phyloP scores from a whole-genome alignment of 2,888 invertebrate genomes.

The Priapulus caudatus region DNA sequence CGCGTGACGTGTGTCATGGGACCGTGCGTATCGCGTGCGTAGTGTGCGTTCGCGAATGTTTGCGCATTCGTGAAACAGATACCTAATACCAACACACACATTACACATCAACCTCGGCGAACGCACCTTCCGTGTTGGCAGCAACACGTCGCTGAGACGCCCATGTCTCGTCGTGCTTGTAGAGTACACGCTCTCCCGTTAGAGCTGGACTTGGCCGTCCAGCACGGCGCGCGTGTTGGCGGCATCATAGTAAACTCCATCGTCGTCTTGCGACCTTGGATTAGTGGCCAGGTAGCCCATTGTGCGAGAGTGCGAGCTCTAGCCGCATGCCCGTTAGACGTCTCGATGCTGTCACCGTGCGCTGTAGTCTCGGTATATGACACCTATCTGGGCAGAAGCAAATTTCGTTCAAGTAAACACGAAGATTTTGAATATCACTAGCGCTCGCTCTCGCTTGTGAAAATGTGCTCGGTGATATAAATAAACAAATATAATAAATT shows the following conservation, averaged over 20 bases:
- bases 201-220: conserved; percentile 44
- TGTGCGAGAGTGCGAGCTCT: conserved; percentile 68
- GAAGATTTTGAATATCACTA: neutral
- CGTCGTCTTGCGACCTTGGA: conserved; percentile 83
- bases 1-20: too few species aligned
- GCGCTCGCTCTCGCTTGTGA: neutral
- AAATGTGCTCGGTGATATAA: conserved; percentile 4
- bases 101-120: too few species aligned
- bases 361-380: conserved; percentile 71
- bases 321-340: conserved; percentile 30
- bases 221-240: conserved; percentile 73
- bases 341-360: conserved; percentile 57
- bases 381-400: too few species aligned
- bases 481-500: too few species aligned
- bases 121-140: conserved; percentile 90
- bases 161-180: conserved; percentile 82
- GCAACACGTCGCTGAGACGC: conserved; percentile 66
- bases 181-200: conserved; percentile 79
- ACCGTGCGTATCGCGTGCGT: too few species aligned
- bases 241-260: conserved; percentile 72
- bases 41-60: too few species aligned
- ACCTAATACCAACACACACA: too few species aligned
- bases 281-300: conserved; percentile 72
- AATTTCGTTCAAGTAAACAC: conserved; percentile 2
- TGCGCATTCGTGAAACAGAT: too few species aligned